Conservation (phyloP, 2,797 vertebrate species). For the Oryzias dopingdopingensis region DNA sequence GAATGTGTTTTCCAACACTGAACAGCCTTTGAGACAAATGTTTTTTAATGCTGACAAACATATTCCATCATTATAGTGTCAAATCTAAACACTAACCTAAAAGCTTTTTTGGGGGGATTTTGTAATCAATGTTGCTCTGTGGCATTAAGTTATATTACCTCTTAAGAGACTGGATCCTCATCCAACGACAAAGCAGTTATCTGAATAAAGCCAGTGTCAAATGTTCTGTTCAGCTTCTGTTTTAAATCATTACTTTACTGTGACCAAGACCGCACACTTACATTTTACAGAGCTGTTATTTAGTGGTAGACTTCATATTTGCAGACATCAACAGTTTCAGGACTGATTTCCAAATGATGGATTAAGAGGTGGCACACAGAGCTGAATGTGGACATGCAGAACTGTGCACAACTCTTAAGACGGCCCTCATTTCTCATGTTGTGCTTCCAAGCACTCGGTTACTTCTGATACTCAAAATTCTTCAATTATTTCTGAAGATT, state of each 20-base stretch:
- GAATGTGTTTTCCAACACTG: slow-evolving; percentile 14
- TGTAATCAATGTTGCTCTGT: slow-evolving; percentile 40
- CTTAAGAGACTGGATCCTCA: slow-evolving; percentile 76
- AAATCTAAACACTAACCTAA: slow-evolving; percentile 45
- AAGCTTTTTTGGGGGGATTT: slow-evolving; percentile 18
- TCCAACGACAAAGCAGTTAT: slow-evolving; percentile 71
- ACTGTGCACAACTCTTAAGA: no score
- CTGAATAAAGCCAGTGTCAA: slow-evolving; percentile 73
- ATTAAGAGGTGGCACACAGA: slow-evolving; percentile 10
- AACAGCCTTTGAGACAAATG: slow-evolving; percentile 31
- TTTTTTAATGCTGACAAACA: slow-evolving; percentile 48
- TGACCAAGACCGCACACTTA: slow-evolving; percentile 21
- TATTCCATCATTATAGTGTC: slow-evolving; percentile 41
- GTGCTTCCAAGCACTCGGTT: no score
- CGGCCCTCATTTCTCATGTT: no score
- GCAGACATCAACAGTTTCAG: slow-evolving; percentile 19
- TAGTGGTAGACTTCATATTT: slow-evolving; percentile 43
- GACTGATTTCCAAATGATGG: slow-evolving; percentile 22
- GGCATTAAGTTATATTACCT: slow-evolving; percentile 77
- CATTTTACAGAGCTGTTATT: slow-evolving; percentile 34
- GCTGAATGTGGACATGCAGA: neutral
- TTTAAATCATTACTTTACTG: slow-evolving; percentile 31
- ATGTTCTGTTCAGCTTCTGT: slow-evolving; percentile 31
- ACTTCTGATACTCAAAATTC: no score
- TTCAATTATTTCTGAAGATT: no score